Conservation (phyloP, 1,140 invertebrate genomes). For the Drosophila yakuba region DNA sequence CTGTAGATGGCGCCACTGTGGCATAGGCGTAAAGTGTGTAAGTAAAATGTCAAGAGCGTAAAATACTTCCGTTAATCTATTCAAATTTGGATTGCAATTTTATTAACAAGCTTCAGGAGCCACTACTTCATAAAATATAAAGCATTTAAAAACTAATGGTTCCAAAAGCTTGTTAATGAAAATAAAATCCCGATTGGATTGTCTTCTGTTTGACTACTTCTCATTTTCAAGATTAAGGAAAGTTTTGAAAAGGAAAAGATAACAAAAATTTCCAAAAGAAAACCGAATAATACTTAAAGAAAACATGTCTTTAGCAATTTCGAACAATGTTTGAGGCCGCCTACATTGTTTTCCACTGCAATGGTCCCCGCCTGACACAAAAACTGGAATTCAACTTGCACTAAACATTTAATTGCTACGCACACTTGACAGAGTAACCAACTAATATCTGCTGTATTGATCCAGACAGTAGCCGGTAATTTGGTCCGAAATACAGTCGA, state of each 20-base stretch:
- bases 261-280: too few relatives aligned
- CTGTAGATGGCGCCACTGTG: conserved; percentile 1
- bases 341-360: background rate
- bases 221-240: too few relatives aligned
- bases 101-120: too few relatives aligned
- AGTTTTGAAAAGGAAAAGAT: too few relatives aligned
- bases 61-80: background rate
- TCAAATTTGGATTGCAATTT: too few relatives aligned
- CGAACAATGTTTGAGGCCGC: background rate
- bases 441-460: conserved; percentile 72
- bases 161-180: too few relatives aligned
- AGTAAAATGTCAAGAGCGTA: background rate
- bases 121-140: too few relatives aligned
- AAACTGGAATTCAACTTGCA: conserved; percentile 14
- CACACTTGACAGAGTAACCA: background rate
- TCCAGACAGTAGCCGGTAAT: conserved; percentile 88
- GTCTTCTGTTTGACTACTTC: too few relatives aligned
- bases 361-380: background rate
- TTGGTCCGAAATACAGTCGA: conserved; percentile 90
- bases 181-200: too few relatives aligned
- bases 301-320: background rate
- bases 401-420: conserved; percentile 29
- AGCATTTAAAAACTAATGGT: too few relatives aligned
- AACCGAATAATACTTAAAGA: background rate
- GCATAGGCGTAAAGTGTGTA: background rate